Evolutionary conservation across 2,113 vertebrate genomes (phyloP).

Genomic region (Thunnus thynnus): DNA sequence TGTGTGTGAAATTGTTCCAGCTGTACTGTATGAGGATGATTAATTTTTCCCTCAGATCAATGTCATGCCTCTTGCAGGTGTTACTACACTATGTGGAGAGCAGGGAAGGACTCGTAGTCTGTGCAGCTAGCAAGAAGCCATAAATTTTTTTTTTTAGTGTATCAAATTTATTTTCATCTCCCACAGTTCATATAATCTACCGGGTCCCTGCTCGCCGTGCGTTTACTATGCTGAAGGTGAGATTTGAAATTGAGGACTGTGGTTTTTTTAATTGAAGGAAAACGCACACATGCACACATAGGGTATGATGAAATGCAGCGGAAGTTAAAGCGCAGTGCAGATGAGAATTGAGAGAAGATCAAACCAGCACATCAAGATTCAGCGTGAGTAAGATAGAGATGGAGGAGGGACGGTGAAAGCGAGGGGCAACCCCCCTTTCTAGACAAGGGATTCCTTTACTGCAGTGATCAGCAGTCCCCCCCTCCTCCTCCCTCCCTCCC

Average conservation of each 20-base stretch:
- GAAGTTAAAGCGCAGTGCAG: conserved; percentile 80
- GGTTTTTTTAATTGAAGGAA: conserved; percentile 29
- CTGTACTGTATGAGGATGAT: conserved; percentile 13
- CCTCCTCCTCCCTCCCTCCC: neutral
- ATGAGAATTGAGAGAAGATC: conserved; percentile 60
- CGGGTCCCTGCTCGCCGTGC: neutral
- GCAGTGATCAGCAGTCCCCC: conserved; percentile 84
- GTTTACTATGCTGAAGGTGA: neutral
- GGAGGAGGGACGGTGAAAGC: conserved; percentile 40
- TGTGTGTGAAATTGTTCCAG: neutral
- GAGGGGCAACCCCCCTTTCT: conserved; percentile 84
- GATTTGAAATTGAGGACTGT: conserved; percentile 2
- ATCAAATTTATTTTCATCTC: conserved; percentile 17
- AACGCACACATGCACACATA: neutral
- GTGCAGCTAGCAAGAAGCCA: neutral
- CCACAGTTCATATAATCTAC: neutral
- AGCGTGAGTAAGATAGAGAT: conserved; percentile 48
- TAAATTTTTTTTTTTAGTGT: neutral
- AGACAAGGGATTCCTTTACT: conserved; percentile 88
- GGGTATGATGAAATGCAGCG: conserved; percentile 46
- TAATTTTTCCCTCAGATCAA: conserved; percentile 29
- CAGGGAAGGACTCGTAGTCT: neutral
- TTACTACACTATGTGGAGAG: conserved; percentile 22
- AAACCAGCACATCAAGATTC: conserved; percentile 70
- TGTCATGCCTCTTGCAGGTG: neutral